Conservation (phyloP, 2,888 invertebrate species). For the Sesamia inferens region DNA sequence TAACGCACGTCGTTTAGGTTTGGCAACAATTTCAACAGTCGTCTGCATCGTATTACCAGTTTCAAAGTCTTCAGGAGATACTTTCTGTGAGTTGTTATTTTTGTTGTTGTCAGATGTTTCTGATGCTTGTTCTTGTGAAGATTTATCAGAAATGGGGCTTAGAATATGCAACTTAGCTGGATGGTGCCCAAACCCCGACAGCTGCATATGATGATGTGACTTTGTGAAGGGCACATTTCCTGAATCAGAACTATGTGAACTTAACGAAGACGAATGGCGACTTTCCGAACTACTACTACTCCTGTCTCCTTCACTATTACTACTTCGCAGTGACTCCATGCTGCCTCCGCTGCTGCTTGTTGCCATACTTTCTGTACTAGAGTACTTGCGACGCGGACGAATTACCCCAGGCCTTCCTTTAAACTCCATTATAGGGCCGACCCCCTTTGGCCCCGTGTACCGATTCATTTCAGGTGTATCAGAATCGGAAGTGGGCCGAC, state of each 20-base stretch:
- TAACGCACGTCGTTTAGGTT: constrained; percentile 91
- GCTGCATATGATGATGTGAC: constrained; percentile 91
- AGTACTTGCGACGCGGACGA: constrained; percentile 91
- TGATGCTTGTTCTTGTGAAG: constrained; percentile 95
- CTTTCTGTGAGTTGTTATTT: constrained; percentile 94
- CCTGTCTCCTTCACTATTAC: constrained; percentile 96
- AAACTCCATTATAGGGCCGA: constrained; percentile 91
- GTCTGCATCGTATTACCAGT: constrained; percentile 83
- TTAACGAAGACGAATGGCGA: constrained; percentile 94
- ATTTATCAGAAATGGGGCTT: constrained; percentile 97
- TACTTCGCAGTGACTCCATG: constrained; percentile 96
- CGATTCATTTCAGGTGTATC: constrained; percentile 89
- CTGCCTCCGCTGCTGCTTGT: constrained; percentile 96
- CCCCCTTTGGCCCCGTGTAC: constrained; percentile 89
- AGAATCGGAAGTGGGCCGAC: constrained; percentile 91
- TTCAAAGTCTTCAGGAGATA: constrained; percentile 92
- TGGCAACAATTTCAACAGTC: constrained; percentile 88
- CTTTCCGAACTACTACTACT: constrained; percentile 96
- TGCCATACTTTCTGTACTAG: constrained; percentile 96
- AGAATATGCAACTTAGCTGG: constrained; percentile 95
- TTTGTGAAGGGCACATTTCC: constrained; percentile 91
- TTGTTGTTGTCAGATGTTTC: constrained; percentile 95
- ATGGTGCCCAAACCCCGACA: constrained; percentile 93
- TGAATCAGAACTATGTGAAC: constrained; percentile 96
- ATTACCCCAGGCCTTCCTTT: constrained; percentile 90